Percentiles rank a stretch among this genome's conserved stretches.
Conservation (phyloP, 1,140 invertebrate genomes). For the Capitella teleta region DNA sequence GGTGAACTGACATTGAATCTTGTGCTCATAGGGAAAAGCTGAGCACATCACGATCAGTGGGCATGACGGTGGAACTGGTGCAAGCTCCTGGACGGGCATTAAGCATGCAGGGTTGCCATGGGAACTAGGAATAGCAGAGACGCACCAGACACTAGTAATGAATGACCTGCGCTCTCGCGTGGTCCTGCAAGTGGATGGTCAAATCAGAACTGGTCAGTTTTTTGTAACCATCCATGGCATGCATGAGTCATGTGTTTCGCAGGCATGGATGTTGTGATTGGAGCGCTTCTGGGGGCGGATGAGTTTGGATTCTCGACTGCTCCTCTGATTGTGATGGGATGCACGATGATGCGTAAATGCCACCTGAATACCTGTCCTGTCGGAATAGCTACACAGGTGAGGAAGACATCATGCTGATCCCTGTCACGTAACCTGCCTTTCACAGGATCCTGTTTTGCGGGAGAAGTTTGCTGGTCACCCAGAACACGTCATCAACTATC, state of each 20-base stretch:
- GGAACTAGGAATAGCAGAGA: constrained; percentile 95
- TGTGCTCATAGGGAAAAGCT: constrained; percentile 68
- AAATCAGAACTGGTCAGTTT: constrained; percentile 34
- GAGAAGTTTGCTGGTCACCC: constrained; percentile 96
- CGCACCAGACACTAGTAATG: constrained; percentile 85
- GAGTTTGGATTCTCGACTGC: constrained; percentile 99
- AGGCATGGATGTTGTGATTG: constrained; percentile 93
- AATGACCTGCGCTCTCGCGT: constrained; percentile 91
- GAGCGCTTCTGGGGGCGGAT: constrained; percentile 88
- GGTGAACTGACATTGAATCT: neutral
- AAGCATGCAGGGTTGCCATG: constrained; percentile 92
- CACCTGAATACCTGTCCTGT: constrained; percentile 99
- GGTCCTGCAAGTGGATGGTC: constrained; percentile 69
- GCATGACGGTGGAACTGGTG: constrained; percentile 96
- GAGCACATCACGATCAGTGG: constrained; percentile 98
- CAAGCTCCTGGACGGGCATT: constrained; percentile 88
- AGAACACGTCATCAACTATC: constrained; percentile 93
- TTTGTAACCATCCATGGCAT: no score
- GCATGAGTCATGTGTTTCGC: no score
- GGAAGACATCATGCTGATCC: neutral
- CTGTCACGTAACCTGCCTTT: neutral
- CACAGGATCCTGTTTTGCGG: constrained; percentile 76
- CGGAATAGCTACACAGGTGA: constrained; percentile 75
- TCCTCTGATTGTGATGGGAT: constrained; percentile 89
- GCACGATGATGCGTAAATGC: constrained; percentile 99